These are phyloP conservation scores for Perdita meconis DNA, from an alignment of 2,888 invertebrate genomes.

Conservation along the genomic window DNA sequence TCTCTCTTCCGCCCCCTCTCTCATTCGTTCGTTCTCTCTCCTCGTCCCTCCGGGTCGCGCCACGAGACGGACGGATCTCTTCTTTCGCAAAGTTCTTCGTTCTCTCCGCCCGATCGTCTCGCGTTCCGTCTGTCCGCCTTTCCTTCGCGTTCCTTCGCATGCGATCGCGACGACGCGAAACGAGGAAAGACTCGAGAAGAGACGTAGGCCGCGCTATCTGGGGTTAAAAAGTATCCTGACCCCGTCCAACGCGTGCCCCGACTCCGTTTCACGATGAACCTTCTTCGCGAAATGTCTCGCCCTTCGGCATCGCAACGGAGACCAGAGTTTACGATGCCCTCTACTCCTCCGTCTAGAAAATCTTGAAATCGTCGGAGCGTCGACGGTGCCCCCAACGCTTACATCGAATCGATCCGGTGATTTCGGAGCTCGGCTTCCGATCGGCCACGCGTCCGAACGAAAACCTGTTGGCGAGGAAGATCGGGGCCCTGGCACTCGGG, in stretches of 20 bases:
- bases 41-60: constrained; percentile 1
- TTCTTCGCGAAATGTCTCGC: constrained; percentile 35
- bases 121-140: not conserved
- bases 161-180: constrained; percentile 14
- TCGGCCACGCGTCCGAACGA: constrained; percentile 69
- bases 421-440: constrained; percentile 58
- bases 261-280: constrained; percentile 35
- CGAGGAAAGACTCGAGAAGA: constrained; percentile 9
- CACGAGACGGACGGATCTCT: constrained; percentile 23
- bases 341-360: too few relatives aligned
- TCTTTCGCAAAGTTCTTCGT: constrained; percentile 13
- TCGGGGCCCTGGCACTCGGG: constrained; percentile 73
- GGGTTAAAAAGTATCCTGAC: constrained; percentile 59
- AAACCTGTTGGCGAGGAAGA: constrained; percentile 73
- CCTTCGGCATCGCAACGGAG: too few relatives aligned
- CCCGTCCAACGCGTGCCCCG: constrained; percentile 29
- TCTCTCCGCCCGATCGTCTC: too few relatives aligned
- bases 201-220: constrained; percentile 47
- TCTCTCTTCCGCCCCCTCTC: too few relatives aligned
- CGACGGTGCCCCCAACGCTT: constrained; percentile 8
- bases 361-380: too few relatives aligned
- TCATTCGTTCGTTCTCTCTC: constrained; percentile 3
- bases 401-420: constrained; percentile 55
- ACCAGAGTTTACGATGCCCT: too few relatives aligned
- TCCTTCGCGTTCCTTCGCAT: not conserved